Conservation (phyloP, 2,797 vertebrate genomes). For the Moxostoma hubbsi region DNA sequence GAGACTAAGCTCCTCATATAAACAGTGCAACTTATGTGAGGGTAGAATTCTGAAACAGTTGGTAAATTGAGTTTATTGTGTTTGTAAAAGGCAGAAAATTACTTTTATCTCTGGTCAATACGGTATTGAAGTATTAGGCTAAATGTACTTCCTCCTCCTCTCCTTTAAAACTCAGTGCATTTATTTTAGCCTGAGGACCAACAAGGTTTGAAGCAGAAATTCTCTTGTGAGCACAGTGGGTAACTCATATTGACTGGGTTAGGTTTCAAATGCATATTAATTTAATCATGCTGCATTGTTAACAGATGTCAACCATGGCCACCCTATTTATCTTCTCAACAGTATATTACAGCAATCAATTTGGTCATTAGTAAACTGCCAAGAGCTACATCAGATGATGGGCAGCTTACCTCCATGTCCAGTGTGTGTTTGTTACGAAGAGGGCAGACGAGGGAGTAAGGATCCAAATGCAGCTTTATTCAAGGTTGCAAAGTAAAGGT, state of each 20-base stretch:
- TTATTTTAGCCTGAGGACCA: conserved; percentile 43
- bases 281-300: conserved; percentile 76
- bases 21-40: neutral
- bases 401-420: conserved; percentile 66
- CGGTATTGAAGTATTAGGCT: neutral
- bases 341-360: conserved; percentile 72
- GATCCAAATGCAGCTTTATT: too few relatives aligned
- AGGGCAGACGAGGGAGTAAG: too few relatives aligned
- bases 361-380: conserved; percentile 69
- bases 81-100: neutral
- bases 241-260: conserved; percentile 58
- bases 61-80: conserved; percentile 6
- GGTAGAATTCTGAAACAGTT: neutral
- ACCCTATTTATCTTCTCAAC: conserved; percentile 70
- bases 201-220: conserved; percentile 42
- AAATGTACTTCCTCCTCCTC: conserved; percentile 14
- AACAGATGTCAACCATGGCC: conserved; percentile 74
- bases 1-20: neutral
- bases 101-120: conserved; percentile 15
- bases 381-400: conserved; percentile 60
- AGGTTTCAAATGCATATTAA: conserved; percentile 69
- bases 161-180: conserved; percentile 27
- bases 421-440: too few relatives aligned
- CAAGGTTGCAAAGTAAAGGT: too few relatives aligned
- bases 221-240: conserved; percentile 55